Conservation (phyloP, 1,140 invertebrate genomes). For the Trichogramma pretiosum region DNA sequence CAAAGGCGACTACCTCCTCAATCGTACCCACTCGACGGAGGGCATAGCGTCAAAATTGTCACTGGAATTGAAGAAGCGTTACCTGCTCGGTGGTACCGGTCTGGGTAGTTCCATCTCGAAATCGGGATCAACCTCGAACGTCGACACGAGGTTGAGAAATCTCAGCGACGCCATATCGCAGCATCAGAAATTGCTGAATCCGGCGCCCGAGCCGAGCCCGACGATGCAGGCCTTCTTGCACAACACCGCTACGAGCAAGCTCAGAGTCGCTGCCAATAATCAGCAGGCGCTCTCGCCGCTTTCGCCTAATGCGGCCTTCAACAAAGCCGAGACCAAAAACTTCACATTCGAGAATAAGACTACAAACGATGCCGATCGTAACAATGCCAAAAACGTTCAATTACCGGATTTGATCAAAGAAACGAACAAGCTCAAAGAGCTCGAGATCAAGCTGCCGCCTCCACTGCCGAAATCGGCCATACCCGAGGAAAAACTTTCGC, state of each 20-base stretch:
- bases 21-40: constrained; percentile 73
- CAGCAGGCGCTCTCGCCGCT: constrained; percentile 32
- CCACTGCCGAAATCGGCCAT: constrained; percentile 5
- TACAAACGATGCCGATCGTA: neutral
- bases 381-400: constrained; percentile 8
- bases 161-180: constrained; percentile 79
- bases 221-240: constrained; percentile 66
- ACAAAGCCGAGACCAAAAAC: constrained; percentile 21
- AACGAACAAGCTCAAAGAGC: constrained; percentile 32
- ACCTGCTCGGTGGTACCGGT: constrained; percentile 60
- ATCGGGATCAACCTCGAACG: constrained; percentile 73
- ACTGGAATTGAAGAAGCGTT: constrained; percentile 74
- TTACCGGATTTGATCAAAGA: constrained; percentile 42
- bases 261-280: constrained; percentile 26
- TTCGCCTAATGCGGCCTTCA: constrained; percentile 26
- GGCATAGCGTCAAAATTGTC: constrained; percentile 78
- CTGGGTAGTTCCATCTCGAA: constrained; percentile 61
- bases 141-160: constrained; percentile 73
- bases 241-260: constrained; percentile 40
- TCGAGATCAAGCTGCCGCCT: constrained; percentile 20
- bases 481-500: constrained; percentile 5
- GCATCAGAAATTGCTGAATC: constrained; percentile 77
- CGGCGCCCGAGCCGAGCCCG: constrained; percentile 64
- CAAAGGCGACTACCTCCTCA: constrained; percentile 64
- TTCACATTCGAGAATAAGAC: constrained; percentile 23